Evolutionary conservation across 2,113 vertebrate species (phyloP), one percentile per base, ranked within the genome.

Genomic region (Sander lucioperca): DNA sequence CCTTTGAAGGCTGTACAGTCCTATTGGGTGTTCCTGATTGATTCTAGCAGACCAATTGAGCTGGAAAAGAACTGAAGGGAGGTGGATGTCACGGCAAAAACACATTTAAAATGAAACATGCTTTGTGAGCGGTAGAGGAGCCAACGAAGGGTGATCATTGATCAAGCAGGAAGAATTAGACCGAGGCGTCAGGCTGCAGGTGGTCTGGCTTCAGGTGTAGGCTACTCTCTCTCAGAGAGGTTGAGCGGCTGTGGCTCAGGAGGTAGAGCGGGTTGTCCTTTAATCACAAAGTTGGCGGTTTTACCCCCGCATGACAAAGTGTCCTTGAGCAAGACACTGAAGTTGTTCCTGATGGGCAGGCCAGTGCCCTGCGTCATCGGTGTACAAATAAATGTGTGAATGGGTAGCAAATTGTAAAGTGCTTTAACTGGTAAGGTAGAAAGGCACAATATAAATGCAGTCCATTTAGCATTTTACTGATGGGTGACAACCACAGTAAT

Each of bases 1-100:
- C 25, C 80, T 92, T 92, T 90, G 86, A 90, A 91, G 78, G 78
- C 64, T 63, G 47, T 43, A 57, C 64, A 74, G 63, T 79, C 77
- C 66, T 5, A 11, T 43, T 21, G 56, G 63, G 16, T 73, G 72
- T 74, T 77, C 81, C 59, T 69, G 63, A 85, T 68, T 88, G 64
- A 86, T 77, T 80, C 57, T 33, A 69, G 68, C 65, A 81, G 80
- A 85, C 75, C 71, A 63, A 69, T 61, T 71, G 62, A 89, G 57
- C 80, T 53, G 78, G 11, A 68, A 39, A 80, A 85, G 72, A 81
- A 63, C 39, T 54, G 23, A 71, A 64, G 51, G 16, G 58, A 78
- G 64, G 59, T 73, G 64, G 74, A 65, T 67, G 63, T 77, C 58
- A 57, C 14, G 1, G 51, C 51, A 76, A 78, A 63, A 30, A 63